phyloP scores from a whole-genome alignment of 1,140 invertebrate species.

The Aphelenchoides besseyi region DNA sequence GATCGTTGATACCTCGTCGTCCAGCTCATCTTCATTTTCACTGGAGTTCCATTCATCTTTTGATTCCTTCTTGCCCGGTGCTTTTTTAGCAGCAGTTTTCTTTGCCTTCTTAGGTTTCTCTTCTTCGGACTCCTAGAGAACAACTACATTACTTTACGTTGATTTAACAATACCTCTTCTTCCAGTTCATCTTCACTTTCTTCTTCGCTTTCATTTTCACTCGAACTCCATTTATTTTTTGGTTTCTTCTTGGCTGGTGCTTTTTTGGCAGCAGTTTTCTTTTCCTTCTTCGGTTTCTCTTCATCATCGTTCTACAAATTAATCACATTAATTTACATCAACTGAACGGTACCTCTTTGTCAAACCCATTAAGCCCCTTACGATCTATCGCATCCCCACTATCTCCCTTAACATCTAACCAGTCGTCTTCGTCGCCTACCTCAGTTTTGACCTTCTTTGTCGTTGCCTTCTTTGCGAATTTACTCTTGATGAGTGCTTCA shows the following conservation, averaged over 20 bases:
- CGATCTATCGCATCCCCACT: no score
- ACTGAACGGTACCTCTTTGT: no score
- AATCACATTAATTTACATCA: background rate
- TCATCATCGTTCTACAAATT: background rate
- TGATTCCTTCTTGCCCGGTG: no score
- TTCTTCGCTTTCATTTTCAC: background rate
- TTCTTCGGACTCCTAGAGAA: background rate
- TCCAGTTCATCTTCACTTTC: background rate
- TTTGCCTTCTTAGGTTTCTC: conserved; percentile 5
- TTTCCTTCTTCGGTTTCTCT: background rate
- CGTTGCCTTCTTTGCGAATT: conserved; percentile 26
- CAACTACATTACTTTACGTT: background rate
- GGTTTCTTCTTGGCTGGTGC: no score
- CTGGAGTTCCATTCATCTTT: no score
- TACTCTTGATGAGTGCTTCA: conserved; percentile 23
- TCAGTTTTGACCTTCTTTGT: background rate
- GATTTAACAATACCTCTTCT: background rate
- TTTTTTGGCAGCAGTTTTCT: background rate
- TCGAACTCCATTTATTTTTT: background rate
- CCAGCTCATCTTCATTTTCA: no score
- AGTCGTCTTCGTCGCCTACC: background rate
- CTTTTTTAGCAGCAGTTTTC: background rate
- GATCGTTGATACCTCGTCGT: no score
- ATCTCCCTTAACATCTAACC: no score
- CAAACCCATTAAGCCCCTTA: no score